A percentile compares a stretch with the other conserved stretches of the same genome.
Evolutionary conservation across 2,113 vertebrate genomes (phyloP).

Genomic region (Rhynchopsitta pachyrhyncha): DNA sequence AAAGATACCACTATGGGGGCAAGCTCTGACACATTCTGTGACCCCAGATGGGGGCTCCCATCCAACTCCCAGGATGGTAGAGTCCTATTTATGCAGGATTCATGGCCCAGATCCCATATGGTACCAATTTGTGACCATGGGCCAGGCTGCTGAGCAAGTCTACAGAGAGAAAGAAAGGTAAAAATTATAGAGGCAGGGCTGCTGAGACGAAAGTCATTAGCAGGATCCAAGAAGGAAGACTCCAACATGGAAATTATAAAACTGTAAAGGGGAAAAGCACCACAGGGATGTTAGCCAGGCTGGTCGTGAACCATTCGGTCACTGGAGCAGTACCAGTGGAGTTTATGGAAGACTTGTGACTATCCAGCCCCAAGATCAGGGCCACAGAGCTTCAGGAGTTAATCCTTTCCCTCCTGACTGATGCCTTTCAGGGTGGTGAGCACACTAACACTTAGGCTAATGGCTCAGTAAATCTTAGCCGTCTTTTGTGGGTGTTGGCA

Average conservation of each 20-base stretch:
- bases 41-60: not conserved
- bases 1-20: not conserved
- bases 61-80: not conserved
- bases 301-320: not conserved
- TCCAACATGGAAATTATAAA: not conserved
- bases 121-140: not conserved
- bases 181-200: not conserved
- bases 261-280: not conserved
- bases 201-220: not conserved
- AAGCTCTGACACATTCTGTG: not conserved
- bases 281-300: rapidly evolving
- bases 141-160: not conserved
- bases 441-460: not conserved
- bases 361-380: not conserved
- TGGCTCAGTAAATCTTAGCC: not conserved
- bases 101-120: not conserved
- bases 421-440: not conserved
- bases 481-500: not conserved
- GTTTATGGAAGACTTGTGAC: not conserved
- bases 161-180: not conserved
- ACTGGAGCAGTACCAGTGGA: not conserved
- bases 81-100: not conserved
- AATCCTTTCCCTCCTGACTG: not conserved
- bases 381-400: not conserved
- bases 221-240: not conserved